These are phyloP conservation scores for Gymnorhina tibicen DNA, from an alignment of 2,113 vertebrate species.

Conservation along the genomic window DNA sequence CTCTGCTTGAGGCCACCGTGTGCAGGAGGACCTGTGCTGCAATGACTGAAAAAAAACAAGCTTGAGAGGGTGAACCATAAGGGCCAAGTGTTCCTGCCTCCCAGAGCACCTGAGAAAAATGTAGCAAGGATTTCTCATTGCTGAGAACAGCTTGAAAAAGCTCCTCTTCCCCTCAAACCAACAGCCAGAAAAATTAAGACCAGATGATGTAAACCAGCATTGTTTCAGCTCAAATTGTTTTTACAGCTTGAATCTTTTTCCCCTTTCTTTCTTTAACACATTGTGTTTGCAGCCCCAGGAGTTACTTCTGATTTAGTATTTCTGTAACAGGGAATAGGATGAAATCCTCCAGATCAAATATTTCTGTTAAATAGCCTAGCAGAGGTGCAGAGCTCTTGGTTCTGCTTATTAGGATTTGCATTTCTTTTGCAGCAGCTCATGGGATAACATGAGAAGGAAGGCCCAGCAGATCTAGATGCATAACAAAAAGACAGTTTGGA, in stretches of 20 bases:
- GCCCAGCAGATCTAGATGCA: neutral
- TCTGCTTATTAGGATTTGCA: neutral
- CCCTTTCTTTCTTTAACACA: neutral
- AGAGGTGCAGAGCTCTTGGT: neutral
- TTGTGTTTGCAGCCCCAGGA: neutral
- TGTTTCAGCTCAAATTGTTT: neutral
- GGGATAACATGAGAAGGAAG: neutral
- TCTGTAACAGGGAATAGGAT: neutral
- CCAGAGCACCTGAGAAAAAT: neutral
- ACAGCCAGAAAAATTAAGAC: neutral
- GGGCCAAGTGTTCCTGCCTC: neutral
- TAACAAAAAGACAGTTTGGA: neutral
- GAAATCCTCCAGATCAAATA: neutral
- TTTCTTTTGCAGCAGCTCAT: neutral
- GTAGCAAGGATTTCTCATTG: neutral
- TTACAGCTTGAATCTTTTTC: neutral
- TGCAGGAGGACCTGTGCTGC: neutral
- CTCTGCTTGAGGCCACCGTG: accelerated
- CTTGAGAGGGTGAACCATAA: neutral
- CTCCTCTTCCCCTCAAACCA: neutral
- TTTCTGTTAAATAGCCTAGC: neutral
- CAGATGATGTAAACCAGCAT: neutral
- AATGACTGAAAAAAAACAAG: neutral
- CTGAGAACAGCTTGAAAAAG: neutral
- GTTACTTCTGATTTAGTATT: neutral